A percentile compares a stretch with the other conserved stretches of the same genome.
These are phyloP conservation scores for Irena cyanogastra DNA, from an alignment of 2,113 vertebrate genomes.

Conservation along the genomic window DNA sequence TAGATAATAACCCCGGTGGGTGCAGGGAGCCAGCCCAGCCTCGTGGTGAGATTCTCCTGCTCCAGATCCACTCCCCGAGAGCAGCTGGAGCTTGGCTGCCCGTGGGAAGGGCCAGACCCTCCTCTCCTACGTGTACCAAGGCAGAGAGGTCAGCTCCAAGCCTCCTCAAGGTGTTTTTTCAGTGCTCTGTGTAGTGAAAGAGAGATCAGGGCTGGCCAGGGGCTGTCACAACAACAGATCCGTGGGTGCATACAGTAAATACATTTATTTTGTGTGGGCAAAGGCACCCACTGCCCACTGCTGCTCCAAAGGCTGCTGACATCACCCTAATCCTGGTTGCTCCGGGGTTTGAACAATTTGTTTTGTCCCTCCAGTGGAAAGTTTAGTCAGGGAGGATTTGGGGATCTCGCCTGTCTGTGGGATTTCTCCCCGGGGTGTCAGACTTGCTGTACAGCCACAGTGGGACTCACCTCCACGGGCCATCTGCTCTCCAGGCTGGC, in stretches of 20 bases:
- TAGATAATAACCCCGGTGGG: neutral
- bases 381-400: neutral
- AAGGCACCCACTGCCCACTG: rapidly evolving
- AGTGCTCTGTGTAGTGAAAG: neutral
- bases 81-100: neutral
- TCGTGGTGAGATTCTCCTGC: rapidly evolving
- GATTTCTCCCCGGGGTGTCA: slow-evolving; percentile 1
- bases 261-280: rapidly evolving
- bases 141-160: neutral
- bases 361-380: neutral
- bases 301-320: neutral
- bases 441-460: neutral
- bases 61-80: neutral
- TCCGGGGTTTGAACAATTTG: neutral
- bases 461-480: slow-evolving; percentile 28
- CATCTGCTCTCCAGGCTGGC: slow-evolving; percentile 29
- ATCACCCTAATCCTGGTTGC: neutral
- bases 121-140: rapidly evolving
- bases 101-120: neutral
- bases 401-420: neutral
- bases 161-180: neutral
- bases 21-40: neutral
- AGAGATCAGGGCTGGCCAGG: neutral
- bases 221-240: neutral
- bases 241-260: neutral